Percentiles rank a stretch among this genome's conserved stretches.
Conservation (phyloP, 2,113 vertebrate genomes). For the Notarius quadriscutis region DNA sequence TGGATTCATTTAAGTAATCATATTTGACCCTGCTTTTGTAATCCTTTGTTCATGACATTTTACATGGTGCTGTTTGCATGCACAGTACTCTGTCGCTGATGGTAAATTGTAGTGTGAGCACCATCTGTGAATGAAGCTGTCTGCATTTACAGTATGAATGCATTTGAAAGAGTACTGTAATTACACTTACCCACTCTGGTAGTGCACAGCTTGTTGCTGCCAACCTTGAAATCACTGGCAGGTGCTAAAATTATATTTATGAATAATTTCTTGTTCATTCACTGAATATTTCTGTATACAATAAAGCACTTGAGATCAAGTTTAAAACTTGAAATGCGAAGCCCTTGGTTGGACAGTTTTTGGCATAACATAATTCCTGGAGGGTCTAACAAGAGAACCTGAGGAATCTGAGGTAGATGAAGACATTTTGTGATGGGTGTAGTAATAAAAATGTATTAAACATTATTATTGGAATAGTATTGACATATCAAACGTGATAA, state of each 20-base stretch:
- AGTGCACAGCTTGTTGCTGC: background rate
- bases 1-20: background rate
- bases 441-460: background rate
- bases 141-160: constrained; percentile 37
- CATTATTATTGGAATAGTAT: background rate
- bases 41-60: constrained; percentile 13
- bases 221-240: background rate
- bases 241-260: constrained; percentile 7
- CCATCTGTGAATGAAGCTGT: constrained; percentile 18
- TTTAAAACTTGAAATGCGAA: background rate
- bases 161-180: constrained; percentile 41
- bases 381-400: background rate
- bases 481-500: background rate
- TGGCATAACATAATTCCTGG: background rate
- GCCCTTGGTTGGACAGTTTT: background rate
- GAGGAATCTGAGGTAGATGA: background rate
- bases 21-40: constrained; percentile 25
- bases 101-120: constrained; percentile 27
- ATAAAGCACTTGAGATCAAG: background rate
- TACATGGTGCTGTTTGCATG: background rate
- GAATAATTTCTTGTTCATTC: background rate
- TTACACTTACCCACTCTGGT: constrained; percentile 4
- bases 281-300: background rate
- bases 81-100: background rate
- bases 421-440: background rate